Evolutionary conservation across 2,113 vertebrate species (phyloP).

Genomic region (Cyrtonyx montezumae): DNA sequence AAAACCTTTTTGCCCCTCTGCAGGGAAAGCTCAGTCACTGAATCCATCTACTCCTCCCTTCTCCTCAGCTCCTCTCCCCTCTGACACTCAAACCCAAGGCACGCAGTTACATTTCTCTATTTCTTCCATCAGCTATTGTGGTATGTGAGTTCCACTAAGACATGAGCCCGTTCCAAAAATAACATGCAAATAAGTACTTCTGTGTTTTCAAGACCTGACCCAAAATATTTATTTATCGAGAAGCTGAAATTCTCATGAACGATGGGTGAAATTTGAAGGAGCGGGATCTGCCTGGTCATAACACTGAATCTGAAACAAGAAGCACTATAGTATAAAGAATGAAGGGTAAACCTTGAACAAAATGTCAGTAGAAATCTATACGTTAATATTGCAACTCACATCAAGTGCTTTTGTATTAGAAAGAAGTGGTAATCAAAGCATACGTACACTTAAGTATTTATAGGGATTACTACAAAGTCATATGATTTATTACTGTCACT

Average conservation of each 20-base stretch:
- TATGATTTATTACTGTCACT: constrained; percentile 16
- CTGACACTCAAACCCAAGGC: constrained; percentile 37
- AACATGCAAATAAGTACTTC: constrained; percentile 75
- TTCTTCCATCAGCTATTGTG: constrained; percentile 61
- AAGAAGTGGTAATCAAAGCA: constrained; percentile 19
- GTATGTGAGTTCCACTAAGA: constrained; percentile 74
- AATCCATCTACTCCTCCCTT: neutral
- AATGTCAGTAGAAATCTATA: constrained; percentile 31
- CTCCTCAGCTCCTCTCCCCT: neutral
- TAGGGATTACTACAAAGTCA: constrained; percentile 18
- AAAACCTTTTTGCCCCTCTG: neutral
- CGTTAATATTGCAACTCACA: neutral
- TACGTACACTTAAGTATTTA: constrained; percentile 5
- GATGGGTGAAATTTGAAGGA: constrained; percentile 73
- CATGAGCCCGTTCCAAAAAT: constrained; percentile 73
- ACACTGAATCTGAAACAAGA: constrained; percentile 36
- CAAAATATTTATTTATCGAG: constrained; percentile 80
- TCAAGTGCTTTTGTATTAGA: neutral
- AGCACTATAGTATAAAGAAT: neutral
- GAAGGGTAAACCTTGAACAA: constrained; percentile 30
- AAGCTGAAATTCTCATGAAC: constrained; percentile 82
- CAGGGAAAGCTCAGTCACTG: constrained; percentile 14
- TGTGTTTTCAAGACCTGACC: constrained; percentile 80
- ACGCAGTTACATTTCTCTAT: constrained; percentile 46
- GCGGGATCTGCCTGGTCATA: constrained; percentile 51